Evolutionary conservation across 2,797 vertebrate genomes (phyloP).

Genomic region (Spatula versicolor): DNA sequence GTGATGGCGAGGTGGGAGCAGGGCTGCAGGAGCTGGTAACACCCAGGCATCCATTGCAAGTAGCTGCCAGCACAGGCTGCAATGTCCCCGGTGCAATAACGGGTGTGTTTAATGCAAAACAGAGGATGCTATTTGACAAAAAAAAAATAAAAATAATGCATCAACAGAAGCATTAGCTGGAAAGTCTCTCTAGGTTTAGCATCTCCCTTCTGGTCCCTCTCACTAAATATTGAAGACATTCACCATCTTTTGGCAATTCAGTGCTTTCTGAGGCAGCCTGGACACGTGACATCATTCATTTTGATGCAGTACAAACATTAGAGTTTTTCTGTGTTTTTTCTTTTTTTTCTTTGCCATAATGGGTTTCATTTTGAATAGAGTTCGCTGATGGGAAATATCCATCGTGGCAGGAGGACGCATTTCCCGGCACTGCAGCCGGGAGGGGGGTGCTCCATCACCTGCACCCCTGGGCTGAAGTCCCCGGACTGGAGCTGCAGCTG

Average conservation of each 20-base stretch:
- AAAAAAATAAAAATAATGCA: background rate
- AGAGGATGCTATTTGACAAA: background rate
- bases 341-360: background rate
- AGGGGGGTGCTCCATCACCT: background rate
- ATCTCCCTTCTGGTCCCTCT: background rate
- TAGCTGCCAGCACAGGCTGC: background rate
- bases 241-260: background rate
- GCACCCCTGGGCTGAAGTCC: background rate
- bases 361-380: background rate
- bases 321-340: background rate
- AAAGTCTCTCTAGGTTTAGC: background rate
- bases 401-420: accelerated
- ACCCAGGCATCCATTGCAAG: too few species aligned
- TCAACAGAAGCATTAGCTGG: background rate
- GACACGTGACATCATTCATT: background rate
- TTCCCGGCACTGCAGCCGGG: background rate
- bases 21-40: background rate
- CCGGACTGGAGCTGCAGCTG: accelerated
- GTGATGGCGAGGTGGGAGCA: accelerated
- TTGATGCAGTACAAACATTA: background rate
- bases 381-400: background rate
- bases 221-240: background rate
- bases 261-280: background rate
- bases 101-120: background rate
- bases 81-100: background rate